Percentiles rank a stretch among this genome's conserved stretches.
These are phyloP conservation scores for Popillia japonica DNA, from an alignment of 1,140 invertebrate genomes.

Conservation along the genomic window DNA sequence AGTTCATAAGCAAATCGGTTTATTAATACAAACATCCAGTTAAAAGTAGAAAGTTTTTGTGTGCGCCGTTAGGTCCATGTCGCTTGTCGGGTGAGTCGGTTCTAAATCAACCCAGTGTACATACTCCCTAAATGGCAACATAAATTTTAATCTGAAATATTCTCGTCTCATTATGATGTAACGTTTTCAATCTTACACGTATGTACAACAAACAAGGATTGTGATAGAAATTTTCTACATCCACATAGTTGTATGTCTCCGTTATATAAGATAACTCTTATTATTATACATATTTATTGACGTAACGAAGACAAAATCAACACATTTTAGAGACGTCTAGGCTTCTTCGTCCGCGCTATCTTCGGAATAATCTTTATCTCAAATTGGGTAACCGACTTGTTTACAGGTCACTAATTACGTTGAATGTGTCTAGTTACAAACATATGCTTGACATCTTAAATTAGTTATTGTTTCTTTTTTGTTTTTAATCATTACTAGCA, in stretches of 20 bases:
- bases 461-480: background rate
- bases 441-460: background rate
- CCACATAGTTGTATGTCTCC: background rate
- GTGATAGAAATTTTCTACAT: background rate
- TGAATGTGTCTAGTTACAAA: background rate
- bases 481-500: background rate
- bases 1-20: no score
- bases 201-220: no score
- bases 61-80: no score
- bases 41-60: no score
- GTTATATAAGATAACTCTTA: background rate
- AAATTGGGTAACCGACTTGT: background rate
- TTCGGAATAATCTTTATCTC: background rate
- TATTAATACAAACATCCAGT: no score
- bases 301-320: constrained; percentile 14
- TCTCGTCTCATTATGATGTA: no score
- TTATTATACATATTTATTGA: background rate
- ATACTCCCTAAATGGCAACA: no score
- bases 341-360: background rate
- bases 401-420: constrained; percentile 5
- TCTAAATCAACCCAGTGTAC: no score
- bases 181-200: no score
- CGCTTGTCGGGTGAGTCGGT: no score
- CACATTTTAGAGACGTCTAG: constrained; percentile 10
- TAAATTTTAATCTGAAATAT: no score